Evolutionary conservation across 2,113 vertebrate genomes (phyloP).

Genomic region (Bettongia penicillata): DNA sequence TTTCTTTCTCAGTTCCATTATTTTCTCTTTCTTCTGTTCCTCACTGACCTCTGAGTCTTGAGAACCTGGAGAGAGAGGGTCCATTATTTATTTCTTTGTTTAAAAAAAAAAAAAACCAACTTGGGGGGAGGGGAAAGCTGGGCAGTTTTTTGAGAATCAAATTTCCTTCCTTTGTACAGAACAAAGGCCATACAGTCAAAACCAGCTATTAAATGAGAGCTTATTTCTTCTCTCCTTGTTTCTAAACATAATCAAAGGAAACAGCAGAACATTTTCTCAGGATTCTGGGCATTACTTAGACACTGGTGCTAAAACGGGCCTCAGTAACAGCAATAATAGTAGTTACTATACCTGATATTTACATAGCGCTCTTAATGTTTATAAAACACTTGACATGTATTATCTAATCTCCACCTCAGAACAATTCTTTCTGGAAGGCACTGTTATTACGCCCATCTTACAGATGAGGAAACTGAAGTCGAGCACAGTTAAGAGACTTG

Average conservation of each 20-base stretch:
- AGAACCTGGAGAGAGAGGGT: conserved; percentile 87
- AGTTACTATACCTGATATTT: not conserved
- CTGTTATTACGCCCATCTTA: not conserved
- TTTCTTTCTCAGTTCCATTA: conserved; percentile 93
- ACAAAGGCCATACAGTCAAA: conserved; percentile 43
- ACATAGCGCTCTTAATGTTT: not conserved
- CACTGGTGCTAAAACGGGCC: conserved; percentile 48
- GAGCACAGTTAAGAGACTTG: not conserved
- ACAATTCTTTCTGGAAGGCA: not conserved
- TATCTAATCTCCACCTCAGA: not conserved
- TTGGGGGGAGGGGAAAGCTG: not conserved
- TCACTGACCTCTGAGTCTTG: conserved; percentile 94
- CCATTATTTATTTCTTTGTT: conserved; percentile 6
- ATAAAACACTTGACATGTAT: not conserved
- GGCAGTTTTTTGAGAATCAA: conserved; percentile 8
- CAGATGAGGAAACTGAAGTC: not conserved
- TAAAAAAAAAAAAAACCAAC: not conserved
- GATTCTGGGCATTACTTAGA: conserved; percentile 44
- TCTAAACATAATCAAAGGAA: conserved; percentile 75
- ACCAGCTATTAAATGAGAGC: conserved; percentile 35
- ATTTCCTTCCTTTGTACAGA: conserved; percentile 54
- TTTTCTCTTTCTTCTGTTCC: conserved; percentile 96
- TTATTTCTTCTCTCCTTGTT: conserved; percentile 64
- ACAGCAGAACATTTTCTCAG: conserved; percentile 57
- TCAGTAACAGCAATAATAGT: not conserved